A percentile compares a stretch with the other conserved stretches of the same genome.
Conservation (phyloP, 2,113 vertebrate genomes). For the Bubo scandiacus region DNA sequence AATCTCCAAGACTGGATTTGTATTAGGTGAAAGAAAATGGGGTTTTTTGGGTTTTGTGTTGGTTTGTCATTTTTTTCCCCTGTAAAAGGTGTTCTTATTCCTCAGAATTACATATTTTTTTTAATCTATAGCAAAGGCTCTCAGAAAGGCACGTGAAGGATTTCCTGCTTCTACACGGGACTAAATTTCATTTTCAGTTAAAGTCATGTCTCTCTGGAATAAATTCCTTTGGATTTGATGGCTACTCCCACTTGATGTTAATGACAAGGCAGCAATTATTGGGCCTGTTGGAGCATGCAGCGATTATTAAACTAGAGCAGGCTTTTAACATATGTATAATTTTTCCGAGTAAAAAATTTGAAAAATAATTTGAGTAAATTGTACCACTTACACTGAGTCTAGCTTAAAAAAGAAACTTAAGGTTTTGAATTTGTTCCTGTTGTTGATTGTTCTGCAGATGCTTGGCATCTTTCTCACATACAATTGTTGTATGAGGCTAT, state of each 20-base stretch:
- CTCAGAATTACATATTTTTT: background rate
- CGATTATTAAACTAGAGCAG: background rate
- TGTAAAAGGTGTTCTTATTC: background rate
- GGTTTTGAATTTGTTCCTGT: background rate
- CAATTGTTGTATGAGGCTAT: background rate
- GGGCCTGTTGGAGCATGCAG: background rate
- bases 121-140: background rate
- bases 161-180: background rate
- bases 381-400: background rate
- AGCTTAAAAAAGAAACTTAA: background rate
- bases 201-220: background rate
- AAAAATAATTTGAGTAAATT: background rate
- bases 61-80: background rate
- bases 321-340: background rate
- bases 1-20: background rate
- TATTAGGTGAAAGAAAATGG: background rate
- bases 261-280: background rate
- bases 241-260: background rate
- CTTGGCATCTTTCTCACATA: background rate
- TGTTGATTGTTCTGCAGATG: background rate
- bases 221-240: background rate
- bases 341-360: background rate
- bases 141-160: background rate
- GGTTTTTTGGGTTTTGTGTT: background rate
- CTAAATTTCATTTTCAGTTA: background rate